phyloP scores from a whole-genome alignment of 2,888 invertebrate genomes.

The Noctuana brunneofusca region DNA sequence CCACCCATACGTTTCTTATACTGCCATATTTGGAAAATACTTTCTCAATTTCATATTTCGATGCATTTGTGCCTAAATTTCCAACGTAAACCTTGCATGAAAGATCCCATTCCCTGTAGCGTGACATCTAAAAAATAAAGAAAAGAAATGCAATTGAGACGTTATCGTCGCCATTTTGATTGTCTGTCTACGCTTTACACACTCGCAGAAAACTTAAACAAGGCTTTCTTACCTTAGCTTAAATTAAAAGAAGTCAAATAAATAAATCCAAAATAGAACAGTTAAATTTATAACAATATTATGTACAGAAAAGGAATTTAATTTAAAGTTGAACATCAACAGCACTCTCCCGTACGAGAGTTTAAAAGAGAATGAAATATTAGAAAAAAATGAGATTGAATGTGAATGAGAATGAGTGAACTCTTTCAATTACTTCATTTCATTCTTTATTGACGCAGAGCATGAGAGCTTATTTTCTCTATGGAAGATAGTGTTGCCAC shows the following conservation, averaged over 20 bases:
- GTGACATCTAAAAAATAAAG: constrained; percentile 83
- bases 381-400: neutral
- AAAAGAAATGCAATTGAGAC: constrained; percentile 3
- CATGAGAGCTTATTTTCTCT: too few species aligned
- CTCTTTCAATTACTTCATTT: too few species aligned
- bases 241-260: neutral
- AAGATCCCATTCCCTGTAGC: constrained; percentile 90
- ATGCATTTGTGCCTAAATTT: constrained; percentile 94
- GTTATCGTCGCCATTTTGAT: constrained; percentile 42
- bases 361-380: neutral
- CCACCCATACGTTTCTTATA: constrained; percentile 92
- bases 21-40: constrained; percentile 94
- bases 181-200: neutral
- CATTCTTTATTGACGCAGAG: too few species aligned
- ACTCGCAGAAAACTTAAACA: neutral
- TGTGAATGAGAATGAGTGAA: neutral
- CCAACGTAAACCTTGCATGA: constrained; percentile 97
- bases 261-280: neutral
- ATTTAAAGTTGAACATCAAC: neutral
- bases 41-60: constrained; percentile 94
- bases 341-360: neutral
- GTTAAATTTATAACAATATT: neutral
- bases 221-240: neutral
- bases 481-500: too few species aligned
- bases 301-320: neutral